Evolutionary conservation across 53 echinoderm and acorn worm genomes (phyloP).

Genomic region (Actinopyga echinites): DNA sequence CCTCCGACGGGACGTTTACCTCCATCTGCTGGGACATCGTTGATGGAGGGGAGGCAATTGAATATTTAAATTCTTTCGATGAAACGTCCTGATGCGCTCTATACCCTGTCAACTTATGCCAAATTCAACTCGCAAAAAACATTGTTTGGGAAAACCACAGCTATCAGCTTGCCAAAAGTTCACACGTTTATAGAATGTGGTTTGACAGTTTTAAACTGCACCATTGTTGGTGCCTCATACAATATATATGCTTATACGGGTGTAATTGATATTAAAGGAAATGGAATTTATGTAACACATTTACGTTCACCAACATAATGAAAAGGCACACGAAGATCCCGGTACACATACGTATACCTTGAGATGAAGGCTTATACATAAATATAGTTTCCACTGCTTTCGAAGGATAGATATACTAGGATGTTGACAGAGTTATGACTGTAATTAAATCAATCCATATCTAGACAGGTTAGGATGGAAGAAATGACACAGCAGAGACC

Average conservation of each 20-base stretch:
- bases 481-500: background rate
- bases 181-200: constrained; percentile 21
- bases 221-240: constrained; percentile 16
- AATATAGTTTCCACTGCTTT: background rate
- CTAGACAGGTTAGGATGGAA: background rate
- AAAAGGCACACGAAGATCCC: no score
- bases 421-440: constrained; percentile 31
- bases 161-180: constrained; percentile 37
- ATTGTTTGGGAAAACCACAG: constrained; percentile 32
- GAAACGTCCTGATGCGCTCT: constrained; percentile 11
- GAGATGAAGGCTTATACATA: no score
- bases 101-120: constrained; percentile 34
- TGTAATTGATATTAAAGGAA: constrained; percentile 16
- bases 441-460: constrained; percentile 34
- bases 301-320: background rate
- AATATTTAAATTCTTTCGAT: constrained; percentile 28
- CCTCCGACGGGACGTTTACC: constrained; percentile 26
- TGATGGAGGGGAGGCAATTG: constrained; percentile 22
- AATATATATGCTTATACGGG: constrained; percentile 29
- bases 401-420: background rate
- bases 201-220: constrained; percentile 19
- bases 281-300: constrained; percentile 38
- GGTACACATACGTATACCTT: no score
- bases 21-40: background rate
- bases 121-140: constrained; percentile 26